Evolutionary conservation across 2,797 vertebrate genomes (phyloP).

Genomic region (Poecile montanus): DNA sequence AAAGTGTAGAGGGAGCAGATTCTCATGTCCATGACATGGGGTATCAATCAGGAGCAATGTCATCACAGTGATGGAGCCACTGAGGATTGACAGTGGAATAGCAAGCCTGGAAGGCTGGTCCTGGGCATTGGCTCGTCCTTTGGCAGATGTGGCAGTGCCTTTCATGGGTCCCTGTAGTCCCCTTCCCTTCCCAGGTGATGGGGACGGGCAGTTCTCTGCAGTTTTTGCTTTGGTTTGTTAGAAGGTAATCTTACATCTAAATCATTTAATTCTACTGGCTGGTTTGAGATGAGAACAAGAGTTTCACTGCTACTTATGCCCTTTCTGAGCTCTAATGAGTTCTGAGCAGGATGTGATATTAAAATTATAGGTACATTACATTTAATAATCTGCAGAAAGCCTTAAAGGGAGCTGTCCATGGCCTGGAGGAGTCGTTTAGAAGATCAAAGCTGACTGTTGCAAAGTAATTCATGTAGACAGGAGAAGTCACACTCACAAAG

Average conservation of each 20-base stretch:
- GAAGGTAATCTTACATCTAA: background rate
- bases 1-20: conserved; percentile 51
- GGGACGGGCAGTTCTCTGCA: background rate
- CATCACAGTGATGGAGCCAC: background rate
- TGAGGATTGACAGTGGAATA: conserved; percentile 7
- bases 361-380: conserved; percentile 41
- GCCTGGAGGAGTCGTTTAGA: conserved; percentile 23
- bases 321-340: conserved; percentile 35
- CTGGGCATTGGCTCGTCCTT: background rate
- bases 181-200: background rate
- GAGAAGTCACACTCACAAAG: background rate
- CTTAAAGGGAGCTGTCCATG: conserved; percentile 9
- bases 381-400: conserved; percentile 28
- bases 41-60: conserved; percentile 24
- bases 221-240: conserved; percentile 28
- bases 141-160: background rate
- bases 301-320: conserved; percentile 14
- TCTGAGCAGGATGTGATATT: conserved; percentile 33
- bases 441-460: conserved; percentile 47
- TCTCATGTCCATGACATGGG: conserved; percentile 32
- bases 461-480: conserved; percentile 35
- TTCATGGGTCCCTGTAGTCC: background rate
- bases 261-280: background rate
- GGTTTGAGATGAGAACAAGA: conserved; percentile 27
- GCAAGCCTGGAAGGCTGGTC: background rate